phyloP scores from a whole-genome alignment of 1,140 invertebrate species.

The Cydia strobilella region DNA sequence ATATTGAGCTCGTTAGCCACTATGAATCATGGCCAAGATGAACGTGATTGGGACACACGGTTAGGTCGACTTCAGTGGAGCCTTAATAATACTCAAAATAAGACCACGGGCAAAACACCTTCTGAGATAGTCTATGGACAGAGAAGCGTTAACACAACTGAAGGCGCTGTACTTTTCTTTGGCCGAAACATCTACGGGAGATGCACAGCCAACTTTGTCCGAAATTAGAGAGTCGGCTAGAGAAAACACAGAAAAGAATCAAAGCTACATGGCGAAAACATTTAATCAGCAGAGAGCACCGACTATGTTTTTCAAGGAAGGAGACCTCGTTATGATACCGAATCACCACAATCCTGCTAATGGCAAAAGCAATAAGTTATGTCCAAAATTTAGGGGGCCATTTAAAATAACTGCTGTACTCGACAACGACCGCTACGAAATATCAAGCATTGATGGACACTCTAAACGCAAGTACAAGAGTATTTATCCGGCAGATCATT shows the following conservation, averaged over 20 bases:
- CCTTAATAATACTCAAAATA: constrained; percentile 35
- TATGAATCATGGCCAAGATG: constrained; percentile 10
- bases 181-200: neutral
- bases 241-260: constrained; percentile 29
- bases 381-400: constrained; percentile 31
- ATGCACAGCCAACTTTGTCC: neutral
- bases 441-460: constrained; percentile 30
- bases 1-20: constrained; percentile 33
- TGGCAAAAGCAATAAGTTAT: constrained; percentile 35
- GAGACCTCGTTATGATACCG: constrained; percentile 35
- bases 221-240: too few species aligned
- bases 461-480: constrained; percentile 27
- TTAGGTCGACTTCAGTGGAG: constrained; percentile 34
- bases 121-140: constrained; percentile 33
- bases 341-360: constrained; percentile 27
- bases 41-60: constrained; percentile 34
- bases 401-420: constrained; percentile 31
- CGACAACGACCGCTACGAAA: constrained; percentile 34
- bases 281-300: constrained; percentile 1
- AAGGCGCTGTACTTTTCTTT: neutral
- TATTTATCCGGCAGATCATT: constrained; percentile 34
- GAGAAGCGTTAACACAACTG: constrained; percentile 7
- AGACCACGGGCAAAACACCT: constrained; percentile 28
- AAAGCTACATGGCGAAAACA: constrained; percentile 5
- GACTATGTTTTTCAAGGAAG: constrained; percentile 1